These are phyloP conservation scores for Ochropleura leucogaster DNA, from an alignment of 2,888 invertebrate genomes.

Conservation along the genomic window DNA sequence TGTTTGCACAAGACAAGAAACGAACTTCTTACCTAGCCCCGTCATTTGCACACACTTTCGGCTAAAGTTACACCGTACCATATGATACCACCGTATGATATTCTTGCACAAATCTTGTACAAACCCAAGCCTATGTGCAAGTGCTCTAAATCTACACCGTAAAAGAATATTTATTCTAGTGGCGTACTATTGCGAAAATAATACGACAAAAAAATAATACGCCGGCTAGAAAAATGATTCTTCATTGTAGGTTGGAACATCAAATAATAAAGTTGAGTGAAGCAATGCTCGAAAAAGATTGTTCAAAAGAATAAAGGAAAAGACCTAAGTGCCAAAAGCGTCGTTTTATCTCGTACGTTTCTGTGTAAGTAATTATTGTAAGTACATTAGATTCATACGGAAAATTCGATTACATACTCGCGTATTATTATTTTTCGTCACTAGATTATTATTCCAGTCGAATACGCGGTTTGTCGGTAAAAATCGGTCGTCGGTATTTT, in stretches of 20 bases:
- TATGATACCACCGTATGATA: background rate
- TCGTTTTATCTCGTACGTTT: slow-evolving; percentile 72
- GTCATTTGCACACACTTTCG: background rate
- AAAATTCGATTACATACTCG: slow-evolving; percentile 47
- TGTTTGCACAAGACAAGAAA: background rate
- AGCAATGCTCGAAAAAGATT: slow-evolving; percentile 60
- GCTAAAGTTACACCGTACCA: background rate
- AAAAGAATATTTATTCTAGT: slow-evolving; percentile 21
- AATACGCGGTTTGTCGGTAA: slow-evolving; percentile 23
- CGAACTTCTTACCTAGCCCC: slow-evolving; percentile 1
- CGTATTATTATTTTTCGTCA: slow-evolving; percentile 30
- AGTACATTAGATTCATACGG: slow-evolving; percentile 65
- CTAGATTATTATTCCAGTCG: slow-evolving; percentile 43
- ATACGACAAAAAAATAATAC: slow-evolving; percentile 32
- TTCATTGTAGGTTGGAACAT: slow-evolving; percentile 42
- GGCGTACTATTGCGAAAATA: slow-evolving; percentile 29
- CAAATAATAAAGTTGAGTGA: slow-evolving; percentile 53
- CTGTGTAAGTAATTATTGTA: slow-evolving; percentile 65
- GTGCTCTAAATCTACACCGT: slow-evolving; percentile 27
- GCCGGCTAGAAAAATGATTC: slow-evolving; percentile 22
- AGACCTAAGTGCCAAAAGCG: slow-evolving; percentile 87
- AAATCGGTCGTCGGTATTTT: slow-evolving; percentile 1
- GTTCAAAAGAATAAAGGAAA: slow-evolving; percentile 63
- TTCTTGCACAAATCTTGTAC: background rate
- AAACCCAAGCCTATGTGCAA: slow-evolving; percentile 26